A percentile compares a stretch with the other conserved stretches of the same genome.
phyloP scores from a whole-genome alignment of 2,113 vertebrate species.

The Emberiza fucata region DNA sequence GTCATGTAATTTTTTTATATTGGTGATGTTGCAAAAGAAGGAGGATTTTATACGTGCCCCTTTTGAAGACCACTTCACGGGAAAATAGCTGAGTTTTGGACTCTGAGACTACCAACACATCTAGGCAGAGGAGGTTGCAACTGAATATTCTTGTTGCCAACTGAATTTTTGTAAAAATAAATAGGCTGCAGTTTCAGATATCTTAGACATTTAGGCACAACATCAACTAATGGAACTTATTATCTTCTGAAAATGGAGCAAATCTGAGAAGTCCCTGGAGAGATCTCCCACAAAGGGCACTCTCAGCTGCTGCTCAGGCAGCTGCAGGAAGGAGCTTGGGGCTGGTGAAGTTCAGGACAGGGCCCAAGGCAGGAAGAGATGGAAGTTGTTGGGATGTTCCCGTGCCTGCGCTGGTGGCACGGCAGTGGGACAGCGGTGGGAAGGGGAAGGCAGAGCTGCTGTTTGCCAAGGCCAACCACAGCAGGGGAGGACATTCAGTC shows the following conservation, averaged over 20 bases:
- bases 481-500: neutral
- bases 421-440: accelerated
- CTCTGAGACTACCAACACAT: neutral
- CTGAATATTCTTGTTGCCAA: neutral
- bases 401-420: accelerated
- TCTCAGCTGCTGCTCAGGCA: neutral
- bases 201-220: neutral
- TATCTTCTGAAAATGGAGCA: neutral
- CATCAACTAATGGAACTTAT: neutral
- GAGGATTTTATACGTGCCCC: neutral
- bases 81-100: neutral
- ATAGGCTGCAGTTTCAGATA: neutral
- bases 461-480: accelerated
- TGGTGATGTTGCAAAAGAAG: neutral
- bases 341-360: neutral
- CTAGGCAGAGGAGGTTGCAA: neutral
- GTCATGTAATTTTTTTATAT: neutral
- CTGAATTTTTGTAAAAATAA: neutral
- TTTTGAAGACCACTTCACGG: neutral
- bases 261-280: neutral
- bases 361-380: neutral
- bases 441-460: neutral
- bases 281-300: accelerated
- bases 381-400: neutral
- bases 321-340: neutral